Evolutionary conservation across 2,113 vertebrate genomes (phyloP), one percentile per base, ranked within the genome.

Genomic region (Corythaeola cristata): DNA sequence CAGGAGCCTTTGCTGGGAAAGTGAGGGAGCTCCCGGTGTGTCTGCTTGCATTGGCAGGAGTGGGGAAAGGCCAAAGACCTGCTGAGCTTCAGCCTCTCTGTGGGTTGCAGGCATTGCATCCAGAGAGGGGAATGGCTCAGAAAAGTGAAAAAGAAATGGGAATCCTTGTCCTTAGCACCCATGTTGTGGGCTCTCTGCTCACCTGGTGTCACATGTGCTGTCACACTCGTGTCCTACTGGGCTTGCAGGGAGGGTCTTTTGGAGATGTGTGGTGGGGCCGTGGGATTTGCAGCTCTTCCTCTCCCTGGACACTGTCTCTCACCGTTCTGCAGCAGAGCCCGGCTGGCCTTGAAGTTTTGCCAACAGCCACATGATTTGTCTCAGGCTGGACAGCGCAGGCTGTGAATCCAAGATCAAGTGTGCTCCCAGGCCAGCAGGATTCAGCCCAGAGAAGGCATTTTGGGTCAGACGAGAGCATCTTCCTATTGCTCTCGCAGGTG

Each of bases 141-240:
- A 66, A 88, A 76, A 2, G 5, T 32, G 28, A n/a, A 13, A 12
- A 35, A 64, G 22, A 30, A 45, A 60, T 3, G 12, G 5, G 15
- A 50, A 5, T 81, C 13, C 20, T 32, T 7, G 5, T 45, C 32
- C 55, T 58, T 15, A 26, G n/a, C 15, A 20, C 4, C 8, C 0
- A 0, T 9, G 23, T 28, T 0, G 0, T 0, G 3, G 58, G 21
- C 8, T 76, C 14, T 68, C 28, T 0, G 0, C 22, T 52, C 0
- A 0, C 9, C 41, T 23, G 22, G 26, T 24, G 63, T 21, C 55
- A 9, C 28, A 1, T 2, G 20, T 71, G 56, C 58, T 37, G 26
- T 35, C 64, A 11, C 3, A 3, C 15, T 56, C 0, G 2, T 0
- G 33, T 71, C 13, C 26, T 30, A 8, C 15, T 27, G 44, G 47